Evolutionary conservation across 1,140 invertebrate species (phyloP).

Genomic region (Stegodyphus dumicola): DNA sequence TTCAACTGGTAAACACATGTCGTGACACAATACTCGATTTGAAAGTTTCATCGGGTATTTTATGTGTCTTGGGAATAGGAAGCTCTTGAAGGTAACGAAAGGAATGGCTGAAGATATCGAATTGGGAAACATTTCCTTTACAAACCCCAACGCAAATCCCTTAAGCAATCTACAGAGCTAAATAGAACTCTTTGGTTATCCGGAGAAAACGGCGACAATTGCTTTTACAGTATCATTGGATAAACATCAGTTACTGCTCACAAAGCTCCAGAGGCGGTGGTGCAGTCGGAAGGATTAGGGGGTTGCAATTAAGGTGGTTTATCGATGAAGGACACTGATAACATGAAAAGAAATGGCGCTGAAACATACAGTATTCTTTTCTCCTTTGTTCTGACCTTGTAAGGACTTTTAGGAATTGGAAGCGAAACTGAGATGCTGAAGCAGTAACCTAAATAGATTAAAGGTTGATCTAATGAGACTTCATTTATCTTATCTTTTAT

Average conservation of each 20-base stretch:
- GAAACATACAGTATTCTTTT: neutral
- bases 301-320: slow-evolving; percentile 20
- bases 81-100: neutral
- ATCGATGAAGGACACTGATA: neutral
- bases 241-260: slow-evolving; percentile 52
- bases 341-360: neutral
- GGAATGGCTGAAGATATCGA: neutral
- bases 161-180: slow-evolving; percentile 37
- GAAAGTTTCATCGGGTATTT: too few species aligned
- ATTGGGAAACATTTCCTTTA: neutral
- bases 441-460: too few species aligned
- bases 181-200: neutral
- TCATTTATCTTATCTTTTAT: too few species aligned
- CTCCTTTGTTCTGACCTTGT: too few species aligned
- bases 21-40: too few species aligned
- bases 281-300: neutral
- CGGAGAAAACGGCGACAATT: slow-evolving; percentile 41
- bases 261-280: slow-evolving; percentile 11
- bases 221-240: slow-evolving; percentile 53
- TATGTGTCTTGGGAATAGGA: too few species aligned
- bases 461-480: too few species aligned
- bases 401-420: too few species aligned
- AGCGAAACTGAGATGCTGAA: too few species aligned
- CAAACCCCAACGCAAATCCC: slow-evolving; percentile 20
- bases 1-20: too few species aligned